These are phyloP conservation scores for Phataginus tricuspis DNA, from an alignment of 2,797 vertebrate genomes.

Conservation along the genomic window DNA sequence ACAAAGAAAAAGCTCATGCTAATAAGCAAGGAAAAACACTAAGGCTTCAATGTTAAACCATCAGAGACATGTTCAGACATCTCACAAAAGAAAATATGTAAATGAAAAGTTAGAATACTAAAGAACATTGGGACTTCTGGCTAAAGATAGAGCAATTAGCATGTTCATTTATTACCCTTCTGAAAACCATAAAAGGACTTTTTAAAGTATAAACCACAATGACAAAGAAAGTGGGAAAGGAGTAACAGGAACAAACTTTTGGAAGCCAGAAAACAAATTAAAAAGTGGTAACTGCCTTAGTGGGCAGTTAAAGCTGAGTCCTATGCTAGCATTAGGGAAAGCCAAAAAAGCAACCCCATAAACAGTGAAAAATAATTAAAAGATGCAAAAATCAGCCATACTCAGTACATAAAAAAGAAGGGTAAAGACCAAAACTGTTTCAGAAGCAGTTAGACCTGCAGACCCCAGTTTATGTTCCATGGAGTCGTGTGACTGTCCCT, in stretches of 20 bases:
- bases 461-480: not conserved
- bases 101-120: not conserved
- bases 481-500: not conserved
- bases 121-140: not conserved
- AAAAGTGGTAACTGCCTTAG: not conserved
- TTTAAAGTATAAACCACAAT: not conserved
- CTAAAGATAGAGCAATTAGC: not conserved
- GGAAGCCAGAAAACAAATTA: not conserved
- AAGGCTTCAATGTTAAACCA: not conserved
- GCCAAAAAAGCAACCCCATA: not conserved
- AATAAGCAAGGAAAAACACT: constrained; percentile 21
- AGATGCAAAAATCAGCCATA: not conserved
- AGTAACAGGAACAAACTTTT: not conserved
- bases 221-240: not conserved
- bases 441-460: not conserved
- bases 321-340: not conserved
- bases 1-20: not conserved
- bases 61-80: not conserved
- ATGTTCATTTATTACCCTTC: not conserved
- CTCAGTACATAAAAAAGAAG: not conserved
- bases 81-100: constrained; percentile 4
- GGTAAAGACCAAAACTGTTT: not conserved
- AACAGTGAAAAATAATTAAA: not conserved
- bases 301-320: not conserved
- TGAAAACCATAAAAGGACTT: not conserved